These are phyloP conservation scores for Timema podura DNA, from an alignment of 2,888 invertebrate species.

Conservation along the genomic window DNA sequence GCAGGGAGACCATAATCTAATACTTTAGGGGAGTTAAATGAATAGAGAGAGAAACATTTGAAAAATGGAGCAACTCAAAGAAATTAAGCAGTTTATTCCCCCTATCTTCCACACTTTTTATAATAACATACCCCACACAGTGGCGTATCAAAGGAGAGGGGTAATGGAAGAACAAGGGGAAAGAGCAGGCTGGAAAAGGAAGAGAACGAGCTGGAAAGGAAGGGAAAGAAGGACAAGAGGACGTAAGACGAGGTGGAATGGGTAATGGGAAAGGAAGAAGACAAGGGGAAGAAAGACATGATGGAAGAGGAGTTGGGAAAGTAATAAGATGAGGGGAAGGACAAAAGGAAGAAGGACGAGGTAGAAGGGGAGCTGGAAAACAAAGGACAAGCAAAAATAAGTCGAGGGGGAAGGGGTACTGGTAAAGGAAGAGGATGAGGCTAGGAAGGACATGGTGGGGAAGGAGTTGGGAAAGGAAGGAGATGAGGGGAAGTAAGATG, in stretches of 20 bases:
- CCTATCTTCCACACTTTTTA: no score
- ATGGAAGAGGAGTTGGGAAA: conserved; percentile 1
- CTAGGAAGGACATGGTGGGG: neutral
- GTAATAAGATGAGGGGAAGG: neutral
- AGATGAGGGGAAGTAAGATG: neutral
- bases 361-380: neutral
- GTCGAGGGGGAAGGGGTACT: neutral
- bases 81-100: no score
- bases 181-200: neutral
- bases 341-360: conserved; percentile 1
- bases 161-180: no score
- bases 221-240: conserved; percentile 7
- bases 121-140: no score
- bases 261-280: neutral
- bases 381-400: neutral
- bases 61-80: no score
- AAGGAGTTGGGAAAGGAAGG: neutral
- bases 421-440: neutral
- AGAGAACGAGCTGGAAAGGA: neutral
- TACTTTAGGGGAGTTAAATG: no score
- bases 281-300: neutral
- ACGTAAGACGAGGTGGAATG: neutral
- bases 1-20: no score
- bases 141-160: no score
- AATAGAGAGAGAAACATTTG: no score